These are phyloP conservation scores for Leptinotarsa peninsularis DNA, from an alignment of 2,888 invertebrate species.

Conservation along the genomic window DNA sequence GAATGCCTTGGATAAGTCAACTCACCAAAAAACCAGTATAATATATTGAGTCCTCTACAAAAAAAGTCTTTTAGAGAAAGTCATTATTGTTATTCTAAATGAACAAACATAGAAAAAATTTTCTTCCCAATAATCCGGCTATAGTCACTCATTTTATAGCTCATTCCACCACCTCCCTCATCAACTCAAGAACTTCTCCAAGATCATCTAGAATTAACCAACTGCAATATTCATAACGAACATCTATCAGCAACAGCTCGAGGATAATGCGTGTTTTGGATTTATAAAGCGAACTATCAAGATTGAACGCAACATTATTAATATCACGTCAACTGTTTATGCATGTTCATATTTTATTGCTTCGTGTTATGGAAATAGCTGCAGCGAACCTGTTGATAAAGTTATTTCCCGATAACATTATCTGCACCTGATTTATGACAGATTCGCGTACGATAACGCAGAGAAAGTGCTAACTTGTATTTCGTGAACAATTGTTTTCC, in stretches of 20 bases:
- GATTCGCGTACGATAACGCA: conserved; percentile 17
- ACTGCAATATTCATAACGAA: conserved; percentile 40
- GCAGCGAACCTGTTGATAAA: conserved; percentile 29
- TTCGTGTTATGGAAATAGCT: conserved; percentile 41
- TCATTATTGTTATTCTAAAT: too few relatives aligned
- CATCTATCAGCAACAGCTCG: conserved; percentile 46
- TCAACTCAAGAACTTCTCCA: background rate
- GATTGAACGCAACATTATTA: conserved; percentile 49
- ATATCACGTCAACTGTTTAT: conserved; percentile 48
- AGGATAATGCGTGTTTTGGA: conserved; percentile 47
- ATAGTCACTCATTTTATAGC: too few relatives aligned
- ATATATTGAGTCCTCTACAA: too few relatives aligned
- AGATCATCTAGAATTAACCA: background rate
- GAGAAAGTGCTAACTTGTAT: conserved; percentile 20
- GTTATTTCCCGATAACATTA: conserved; percentile 27
- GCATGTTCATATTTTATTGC: conserved; percentile 48
- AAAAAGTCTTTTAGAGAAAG: too few relatives aligned
- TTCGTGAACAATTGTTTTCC: conserved; percentile 21
- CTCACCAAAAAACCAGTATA: too few relatives aligned
- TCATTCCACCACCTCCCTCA: background rate
- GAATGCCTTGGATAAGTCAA: too few relatives aligned
- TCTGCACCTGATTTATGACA: conserved; percentile 28
- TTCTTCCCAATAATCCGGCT: too few relatives aligned
- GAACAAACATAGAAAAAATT: too few relatives aligned
- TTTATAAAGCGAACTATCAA: conserved; percentile 46